A percentile compares a stretch with the other conserved stretches of the same genome.
Evolutionary conservation across 2,888 invertebrate species (phyloP).

Genomic region (Aethes cnicana): DNA sequence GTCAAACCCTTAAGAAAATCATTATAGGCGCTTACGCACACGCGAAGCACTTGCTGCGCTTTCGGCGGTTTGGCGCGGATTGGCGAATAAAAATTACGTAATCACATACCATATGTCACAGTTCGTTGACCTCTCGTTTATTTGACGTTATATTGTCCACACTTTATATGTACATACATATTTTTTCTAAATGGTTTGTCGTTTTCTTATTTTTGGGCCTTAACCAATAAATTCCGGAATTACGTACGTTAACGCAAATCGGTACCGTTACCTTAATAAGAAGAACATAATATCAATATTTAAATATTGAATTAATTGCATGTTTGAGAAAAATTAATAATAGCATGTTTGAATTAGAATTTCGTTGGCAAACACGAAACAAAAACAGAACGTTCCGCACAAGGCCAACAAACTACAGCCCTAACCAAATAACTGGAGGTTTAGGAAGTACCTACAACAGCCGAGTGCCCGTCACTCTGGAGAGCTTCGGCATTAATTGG

Average conservation of each 20-base stretch:
- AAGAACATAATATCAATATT: background rate
- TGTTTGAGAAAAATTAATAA: conserved; percentile 7
- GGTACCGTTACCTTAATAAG: background rate
- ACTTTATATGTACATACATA: too few species aligned
- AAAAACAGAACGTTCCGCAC: conserved; percentile 12
- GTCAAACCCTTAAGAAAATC: too few species aligned
- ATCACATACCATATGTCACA: too few species aligned
- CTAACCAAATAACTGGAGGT: conserved; percentile 17
- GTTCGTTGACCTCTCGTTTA: too few species aligned
- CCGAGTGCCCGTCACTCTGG: conserved; percentile 6
- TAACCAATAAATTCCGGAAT: too few species aligned
- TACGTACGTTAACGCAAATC: background rate
- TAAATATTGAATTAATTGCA: background rate
- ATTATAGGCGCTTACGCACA: too few species aligned
- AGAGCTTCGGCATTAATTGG: conserved; percentile 3
- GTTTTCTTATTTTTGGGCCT: too few species aligned
- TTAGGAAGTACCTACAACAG: conserved; percentile 1
- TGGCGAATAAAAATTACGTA: too few species aligned
- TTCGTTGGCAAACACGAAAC: conserved; percentile 1
- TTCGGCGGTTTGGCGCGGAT: too few species aligned
- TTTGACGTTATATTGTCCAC: too few species aligned
- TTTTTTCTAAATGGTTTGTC: too few species aligned
- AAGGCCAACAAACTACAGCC: conserved; percentile 10
- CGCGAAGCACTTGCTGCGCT: too few species aligned
- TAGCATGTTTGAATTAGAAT: conserved; percentile 2